Base-by-base conservation (phyloP, 2,888 invertebrate species). In the Mythimna loreyi region DNA sequence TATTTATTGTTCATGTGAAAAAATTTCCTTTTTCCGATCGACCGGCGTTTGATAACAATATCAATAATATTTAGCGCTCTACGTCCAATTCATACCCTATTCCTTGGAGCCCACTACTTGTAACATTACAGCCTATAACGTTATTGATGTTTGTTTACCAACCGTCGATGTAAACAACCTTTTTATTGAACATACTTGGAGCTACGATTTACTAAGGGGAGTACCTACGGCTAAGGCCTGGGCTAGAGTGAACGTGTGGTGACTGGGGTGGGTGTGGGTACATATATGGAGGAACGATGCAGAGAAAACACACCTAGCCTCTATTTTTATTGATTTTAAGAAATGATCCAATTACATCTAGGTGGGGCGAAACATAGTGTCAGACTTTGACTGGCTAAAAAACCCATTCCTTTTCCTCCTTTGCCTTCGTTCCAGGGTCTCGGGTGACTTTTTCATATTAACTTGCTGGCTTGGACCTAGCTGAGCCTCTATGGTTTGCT, bases 141-240 rank as follows among this genome's bases (percentile, higher is more conserved):
- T 50, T 50, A 62, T 60, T 59, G 36, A 62, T 78, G 60, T 75
- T 66, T 78, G 66, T 75, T 60, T 72, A 72, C 59, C n/a, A 62
- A 28, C 65, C 50, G 50, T 47, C 43, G 58, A 60, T 58, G 66
- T 79, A 80, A 68, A 66, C 67, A 75, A 66, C 63, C 56, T 79
- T 74, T 77, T 72, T 75, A 66, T 55, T 64, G 68, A 72, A 72
- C 76, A 57, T 60, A 71, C 64, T 67, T 52, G 25, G 67, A 70
- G 59, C 62, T 57, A 52, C 59, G 36, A 63, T 63, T 78, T 67
- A 50, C 52, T 47, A 47, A 67, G 43, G 66, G 72, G 33, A 40
- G 60, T 47, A 53, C 28, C 47, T 55, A 33, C 58, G 5, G 36
- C 23, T 30, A 28, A 28, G 13, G 55, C 21, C 1, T 13, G 1